Evolutionary conservation across 2,113 vertebrate species (phyloP).

Genomic region (Lynx canadensis): DNA sequence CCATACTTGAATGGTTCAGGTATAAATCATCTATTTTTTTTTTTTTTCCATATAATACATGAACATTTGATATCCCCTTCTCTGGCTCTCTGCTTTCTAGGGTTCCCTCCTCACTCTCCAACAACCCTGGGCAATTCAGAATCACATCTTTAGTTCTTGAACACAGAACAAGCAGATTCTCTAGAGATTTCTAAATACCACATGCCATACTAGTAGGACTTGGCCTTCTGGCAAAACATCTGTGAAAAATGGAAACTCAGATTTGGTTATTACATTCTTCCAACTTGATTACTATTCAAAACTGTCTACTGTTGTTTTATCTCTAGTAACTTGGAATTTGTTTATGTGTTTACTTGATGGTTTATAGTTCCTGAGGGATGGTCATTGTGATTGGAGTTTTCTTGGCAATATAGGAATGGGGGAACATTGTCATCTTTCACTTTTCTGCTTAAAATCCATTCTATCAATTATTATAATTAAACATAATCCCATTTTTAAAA

Average conservation of each 20-base stretch:
- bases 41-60: background rate
- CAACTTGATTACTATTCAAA: background rate
- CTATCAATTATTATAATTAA: background rate
- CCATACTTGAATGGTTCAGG: background rate
- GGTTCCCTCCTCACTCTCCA: too few species aligned
- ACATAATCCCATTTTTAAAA: background rate
- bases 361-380: background rate
- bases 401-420: background rate
- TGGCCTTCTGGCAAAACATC: background rate
- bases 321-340: background rate
- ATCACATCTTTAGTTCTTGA: background rate
- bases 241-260: background rate
- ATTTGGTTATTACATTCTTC: background rate
- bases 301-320: background rate
- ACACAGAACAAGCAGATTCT: background rate
- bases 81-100: background rate
- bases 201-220: background rate
- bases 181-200: background rate
- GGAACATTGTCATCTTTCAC: background rate
- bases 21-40: background rate
- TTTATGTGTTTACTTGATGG: background rate
- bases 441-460: background rate
- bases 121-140: too few species aligned
- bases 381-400: background rate
- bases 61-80: background rate